Percentiles rank a stretch among this genome's conserved stretches.
These are phyloP conservation scores for Thermophis baileyi DNA, from an alignment of 2,113 vertebrate genomes.

Conservation along the genomic window DNA sequence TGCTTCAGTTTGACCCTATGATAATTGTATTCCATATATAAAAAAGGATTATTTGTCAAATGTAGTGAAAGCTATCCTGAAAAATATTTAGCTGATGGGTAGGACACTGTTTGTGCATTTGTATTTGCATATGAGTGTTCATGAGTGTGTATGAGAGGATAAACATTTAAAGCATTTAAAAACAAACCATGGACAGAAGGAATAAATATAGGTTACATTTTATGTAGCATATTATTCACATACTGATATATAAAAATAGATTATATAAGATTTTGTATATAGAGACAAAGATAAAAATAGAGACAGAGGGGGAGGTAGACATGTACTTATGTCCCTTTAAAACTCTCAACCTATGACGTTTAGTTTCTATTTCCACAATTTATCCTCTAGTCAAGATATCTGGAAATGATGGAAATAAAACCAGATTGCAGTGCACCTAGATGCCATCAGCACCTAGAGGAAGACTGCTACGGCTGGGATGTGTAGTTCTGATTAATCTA, in stretches of 20 bases:
- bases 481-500: background rate
- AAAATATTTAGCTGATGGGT: background rate
- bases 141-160: background rate
- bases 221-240: background rate
- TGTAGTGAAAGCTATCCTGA: background rate
- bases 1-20: background rate
- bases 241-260: background rate
- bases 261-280: background rate
- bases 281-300: background rate
- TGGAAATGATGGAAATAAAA: background rate
- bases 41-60: background rate
- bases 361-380: background rate
- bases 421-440: background rate
- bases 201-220: background rate
- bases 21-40: background rate
- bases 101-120: background rate
- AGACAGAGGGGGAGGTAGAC: background rate
- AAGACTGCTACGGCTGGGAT: background rate
- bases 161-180: background rate
- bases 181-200: background rate
- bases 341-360: background rate
- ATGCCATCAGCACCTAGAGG: background rate
- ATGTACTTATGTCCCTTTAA: background rate
- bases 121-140: background rate
- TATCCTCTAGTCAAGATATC: background rate